phyloP scores from a whole-genome alignment of 1,140 invertebrate species.

The Cyclina sinensis region DNA sequence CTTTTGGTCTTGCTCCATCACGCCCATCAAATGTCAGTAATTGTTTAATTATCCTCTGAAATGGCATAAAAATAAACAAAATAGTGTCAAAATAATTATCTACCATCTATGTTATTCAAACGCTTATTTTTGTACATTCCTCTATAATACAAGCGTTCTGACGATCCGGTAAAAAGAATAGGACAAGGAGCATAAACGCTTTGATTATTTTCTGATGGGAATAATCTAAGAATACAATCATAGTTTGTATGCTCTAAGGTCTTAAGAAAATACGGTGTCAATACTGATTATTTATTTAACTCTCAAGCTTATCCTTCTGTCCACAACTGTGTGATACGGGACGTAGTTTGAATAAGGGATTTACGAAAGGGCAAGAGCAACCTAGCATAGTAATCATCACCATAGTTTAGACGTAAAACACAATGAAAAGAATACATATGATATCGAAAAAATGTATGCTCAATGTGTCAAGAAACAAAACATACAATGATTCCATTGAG shows the following conservation, averaged over 20 bases:
- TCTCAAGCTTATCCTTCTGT: constrained; percentile 33
- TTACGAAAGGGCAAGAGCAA: neutral
- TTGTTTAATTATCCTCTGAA: neutral
- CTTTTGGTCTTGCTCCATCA: neutral
- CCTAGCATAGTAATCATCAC: too few species aligned
- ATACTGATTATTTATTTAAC: constrained; percentile 57
- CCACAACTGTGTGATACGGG: neutral
- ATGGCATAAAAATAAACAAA: constrained; percentile 46
- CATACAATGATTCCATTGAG: constrained; percentile 11
- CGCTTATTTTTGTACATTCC: constrained; percentile 25
- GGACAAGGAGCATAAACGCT: neutral
- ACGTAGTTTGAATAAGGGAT: constrained; percentile 34
- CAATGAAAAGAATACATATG: too few species aligned
- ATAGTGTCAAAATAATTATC: constrained; percentile 54
- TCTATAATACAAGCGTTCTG: neutral
- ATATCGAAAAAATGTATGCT: too few species aligned
- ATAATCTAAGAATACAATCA: constrained; percentile 27
- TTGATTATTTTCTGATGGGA: constrained; percentile 40
- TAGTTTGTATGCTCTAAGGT: constrained; percentile 28
- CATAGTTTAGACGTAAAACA: too few species aligned
- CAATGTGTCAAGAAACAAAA: neutral
- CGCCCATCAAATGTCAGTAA: neutral
- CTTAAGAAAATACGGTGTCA: constrained; percentile 67
- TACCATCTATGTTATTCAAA: neutral
- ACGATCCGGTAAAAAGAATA: neutral